Conservation (phyloP, 2,797 vertebrate species). For the Spheniscus humboldti region DNA sequence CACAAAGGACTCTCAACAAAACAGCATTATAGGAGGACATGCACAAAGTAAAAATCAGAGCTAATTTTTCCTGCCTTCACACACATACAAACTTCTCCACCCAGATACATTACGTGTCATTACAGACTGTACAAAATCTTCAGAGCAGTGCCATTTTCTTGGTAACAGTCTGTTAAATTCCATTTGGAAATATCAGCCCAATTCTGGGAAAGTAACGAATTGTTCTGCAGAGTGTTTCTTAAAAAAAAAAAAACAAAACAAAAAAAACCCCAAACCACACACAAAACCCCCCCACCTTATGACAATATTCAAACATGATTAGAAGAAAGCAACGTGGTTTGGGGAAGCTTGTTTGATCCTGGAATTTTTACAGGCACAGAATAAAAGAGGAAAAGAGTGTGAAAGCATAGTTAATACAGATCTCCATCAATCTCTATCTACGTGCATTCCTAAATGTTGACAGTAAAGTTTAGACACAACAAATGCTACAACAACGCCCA, state of each 20-base stretch:
- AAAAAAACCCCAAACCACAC: too few relatives aligned
- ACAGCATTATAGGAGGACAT: neutral
- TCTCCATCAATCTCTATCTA: neutral
- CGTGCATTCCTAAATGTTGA: accelerated
- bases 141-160: neutral
- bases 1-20: neutral
- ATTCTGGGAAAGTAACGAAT: neutral
- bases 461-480: neutral
- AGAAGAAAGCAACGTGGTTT: neutral
- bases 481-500: neutral
- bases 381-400: neutral
- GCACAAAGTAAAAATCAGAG: neutral
- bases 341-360: neutral
- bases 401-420: neutral
- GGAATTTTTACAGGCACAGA: neutral
- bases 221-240: neutral
- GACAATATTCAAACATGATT: neutral
- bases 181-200: neutral
- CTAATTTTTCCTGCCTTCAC: neutral
- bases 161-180: neutral
- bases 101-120: accelerated
- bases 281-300: neutral
- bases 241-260: neutral
- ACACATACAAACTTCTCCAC: neutral
- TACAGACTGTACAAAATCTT: neutral